Conservation (phyloP, 2,797 vertebrate species). For the Microtus obscurus region DNA sequence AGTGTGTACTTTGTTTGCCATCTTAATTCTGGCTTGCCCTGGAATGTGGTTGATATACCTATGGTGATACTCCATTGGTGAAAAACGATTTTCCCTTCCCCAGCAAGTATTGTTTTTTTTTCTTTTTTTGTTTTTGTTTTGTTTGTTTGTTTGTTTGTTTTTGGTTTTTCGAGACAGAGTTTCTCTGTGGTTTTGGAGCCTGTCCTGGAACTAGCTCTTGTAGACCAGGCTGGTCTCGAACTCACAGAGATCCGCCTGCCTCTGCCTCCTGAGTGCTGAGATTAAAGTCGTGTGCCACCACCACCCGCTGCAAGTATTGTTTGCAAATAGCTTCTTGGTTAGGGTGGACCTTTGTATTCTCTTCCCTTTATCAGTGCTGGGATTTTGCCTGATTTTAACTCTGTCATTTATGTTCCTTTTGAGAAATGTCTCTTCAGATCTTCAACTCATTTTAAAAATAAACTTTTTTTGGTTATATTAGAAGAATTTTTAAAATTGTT, state of each 20-base stretch:
- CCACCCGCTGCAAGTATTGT: not conserved
- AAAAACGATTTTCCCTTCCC: not conserved
- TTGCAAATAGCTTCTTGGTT: not conserved
- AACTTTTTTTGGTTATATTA: not conserved
- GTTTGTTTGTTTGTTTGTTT: fast-evolving
- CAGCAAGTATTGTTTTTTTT: not conserved
- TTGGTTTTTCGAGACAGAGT: too few species aligned
- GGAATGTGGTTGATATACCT: not conserved
- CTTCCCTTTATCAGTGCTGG: not conserved
- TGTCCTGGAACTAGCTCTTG: too few species aligned
- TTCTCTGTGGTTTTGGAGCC: too few species aligned
- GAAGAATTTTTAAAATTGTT: not conserved
- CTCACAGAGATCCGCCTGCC: too few species aligned
- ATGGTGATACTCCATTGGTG: not conserved
- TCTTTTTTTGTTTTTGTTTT: too few species aligned
- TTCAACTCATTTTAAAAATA: not conserved
- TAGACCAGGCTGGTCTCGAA: too few species aligned
- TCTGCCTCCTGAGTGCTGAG: too few species aligned
- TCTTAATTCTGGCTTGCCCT: not conserved
- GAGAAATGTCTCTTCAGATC: not conserved
- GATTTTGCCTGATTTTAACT: not conserved
- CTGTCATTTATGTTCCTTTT: not conserved
- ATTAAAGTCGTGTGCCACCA: too few species aligned
- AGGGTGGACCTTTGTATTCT: not conserved
- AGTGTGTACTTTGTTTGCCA: not conserved